A percentile compares a stretch with the other conserved stretches of the same genome.
Evolutionary conservation across 1,140 invertebrate genomes (phyloP).

Genomic region (Bombus haemorrhoidalis): DNA sequence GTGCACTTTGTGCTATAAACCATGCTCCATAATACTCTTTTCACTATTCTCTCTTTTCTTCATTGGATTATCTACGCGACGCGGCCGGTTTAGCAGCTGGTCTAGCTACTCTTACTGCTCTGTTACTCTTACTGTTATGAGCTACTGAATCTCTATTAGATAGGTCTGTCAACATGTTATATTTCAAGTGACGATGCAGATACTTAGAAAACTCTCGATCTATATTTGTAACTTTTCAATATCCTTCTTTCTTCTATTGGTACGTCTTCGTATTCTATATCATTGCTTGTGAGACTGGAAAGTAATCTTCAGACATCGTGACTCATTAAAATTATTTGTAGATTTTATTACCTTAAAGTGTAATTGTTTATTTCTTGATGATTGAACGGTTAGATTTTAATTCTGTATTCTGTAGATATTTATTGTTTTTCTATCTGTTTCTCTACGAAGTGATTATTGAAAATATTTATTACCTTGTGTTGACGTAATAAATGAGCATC

Average conservation of each 20-base stretch:
- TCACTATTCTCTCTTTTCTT: conserved; percentile 30
- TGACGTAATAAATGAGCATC: neutral
- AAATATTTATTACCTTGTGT: neutral
- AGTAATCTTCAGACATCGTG: no score
- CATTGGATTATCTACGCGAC: conserved; percentile 5
- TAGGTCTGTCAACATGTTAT: conserved; percentile 63
- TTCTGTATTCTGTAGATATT: neutral
- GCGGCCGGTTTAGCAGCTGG: conserved; percentile 6
- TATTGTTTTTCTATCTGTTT: neutral
- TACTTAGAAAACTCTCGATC: neutral
- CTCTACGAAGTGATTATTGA: neutral
- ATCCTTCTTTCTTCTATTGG: neutral
- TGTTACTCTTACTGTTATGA: conserved; percentile 24
- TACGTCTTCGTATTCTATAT: neutral
- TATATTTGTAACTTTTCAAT: neutral
- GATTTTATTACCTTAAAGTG: no score
- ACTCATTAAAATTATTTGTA: no score
- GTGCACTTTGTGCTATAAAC: conserved; percentile 71
- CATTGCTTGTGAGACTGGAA: no score
- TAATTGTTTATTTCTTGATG: no score
- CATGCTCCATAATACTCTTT: conserved; percentile 66
- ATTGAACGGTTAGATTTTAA: no score
- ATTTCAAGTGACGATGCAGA: conserved; percentile 65
- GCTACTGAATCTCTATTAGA: conserved; percentile 70
- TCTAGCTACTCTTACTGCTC: conserved; percentile 43